Evolutionary conservation across 2,797 vertebrate species (phyloP), one percentile per base, ranked within the genome.

Genomic region (Euthynnus affinis): DNA sequence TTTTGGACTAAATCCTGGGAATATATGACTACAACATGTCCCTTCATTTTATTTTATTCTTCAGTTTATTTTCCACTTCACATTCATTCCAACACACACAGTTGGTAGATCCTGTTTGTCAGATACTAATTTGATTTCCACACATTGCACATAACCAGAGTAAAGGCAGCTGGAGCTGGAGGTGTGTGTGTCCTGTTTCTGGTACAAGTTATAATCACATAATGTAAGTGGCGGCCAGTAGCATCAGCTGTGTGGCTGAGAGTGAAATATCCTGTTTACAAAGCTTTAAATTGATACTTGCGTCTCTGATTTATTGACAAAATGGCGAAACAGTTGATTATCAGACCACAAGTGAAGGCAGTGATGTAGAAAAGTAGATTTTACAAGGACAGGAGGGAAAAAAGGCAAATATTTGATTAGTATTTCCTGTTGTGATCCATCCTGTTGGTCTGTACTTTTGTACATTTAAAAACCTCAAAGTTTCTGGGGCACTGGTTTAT

Each of bases 141-240:
- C n/a, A 20, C 22, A 29, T 37, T 49, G n/a, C n/a, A 37, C 60
- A 64, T 27, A 66, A 74, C 18, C 9, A 59, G 46, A 63, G 6
- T 53, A 57, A 72, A 68, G 55, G 18, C 32, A 64, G 37, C n/a
- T 44, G 23, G 42, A 34, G 22, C n/a, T 62, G 15, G 37, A 71
- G 29, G 37, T 48, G 53, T 63, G 29, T 71, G 52, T n/a, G n/a
- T 18, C 10, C 6, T 3, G 10, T 59, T 22, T 78, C 49, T 44
- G 22, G 44, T 12, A 73, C 44, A 42, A 61, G 40, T 53, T 6
- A 1, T 12, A 66, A 68, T 77, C 48, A 58, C 44, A 67, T 55
- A 56, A 83, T 74, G 37, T 55, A 74, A 25, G 67, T 72, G 66
- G 40, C 37, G 49, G 40, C 29, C 29, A 15, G 42, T 22, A 10